Conservation (phyloP, 2,888 invertebrate species). For the Lepidochitona cinerea region DNA sequence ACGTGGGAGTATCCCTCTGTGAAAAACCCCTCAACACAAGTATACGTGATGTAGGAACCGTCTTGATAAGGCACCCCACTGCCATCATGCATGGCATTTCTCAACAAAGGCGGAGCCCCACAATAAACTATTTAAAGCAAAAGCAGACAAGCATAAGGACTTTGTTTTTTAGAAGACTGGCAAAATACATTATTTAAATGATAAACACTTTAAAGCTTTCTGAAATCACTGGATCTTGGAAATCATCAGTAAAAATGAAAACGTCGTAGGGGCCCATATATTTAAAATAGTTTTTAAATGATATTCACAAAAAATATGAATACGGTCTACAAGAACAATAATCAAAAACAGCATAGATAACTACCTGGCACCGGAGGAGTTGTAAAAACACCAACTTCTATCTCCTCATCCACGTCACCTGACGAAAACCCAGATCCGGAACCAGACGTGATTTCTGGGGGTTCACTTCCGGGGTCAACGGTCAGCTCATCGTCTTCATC, state of each 20-base stretch:
- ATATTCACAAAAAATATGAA: no score
- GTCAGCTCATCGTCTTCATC: neutral
- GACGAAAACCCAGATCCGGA: neutral
- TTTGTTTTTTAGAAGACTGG: no score
- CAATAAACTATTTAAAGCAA: neutral
- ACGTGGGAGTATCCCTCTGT: neutral
- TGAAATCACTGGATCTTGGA: no score
- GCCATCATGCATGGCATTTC: neutral
- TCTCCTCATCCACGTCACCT: neutral
- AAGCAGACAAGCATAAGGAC: no score
- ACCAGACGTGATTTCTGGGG: neutral
- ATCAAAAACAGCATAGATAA: no score
- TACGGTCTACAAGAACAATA: no score
- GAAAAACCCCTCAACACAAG: neutral
- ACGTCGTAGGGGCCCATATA: no score
- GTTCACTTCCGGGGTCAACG: neutral
- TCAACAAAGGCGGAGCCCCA: neutral
- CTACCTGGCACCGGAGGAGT: neutral
- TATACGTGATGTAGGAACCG: neutral
- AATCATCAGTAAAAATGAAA: no score
- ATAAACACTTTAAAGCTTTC: no score
- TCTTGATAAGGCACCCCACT: neutral
- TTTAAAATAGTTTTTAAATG: no score
- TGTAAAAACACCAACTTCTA: neutral
- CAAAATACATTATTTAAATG: no score